Evolutionary conservation across 2,113 vertebrate genomes (phyloP), one percentile per base, ranked within the genome.

Genomic region (Spermophilus dauricus): DNA sequence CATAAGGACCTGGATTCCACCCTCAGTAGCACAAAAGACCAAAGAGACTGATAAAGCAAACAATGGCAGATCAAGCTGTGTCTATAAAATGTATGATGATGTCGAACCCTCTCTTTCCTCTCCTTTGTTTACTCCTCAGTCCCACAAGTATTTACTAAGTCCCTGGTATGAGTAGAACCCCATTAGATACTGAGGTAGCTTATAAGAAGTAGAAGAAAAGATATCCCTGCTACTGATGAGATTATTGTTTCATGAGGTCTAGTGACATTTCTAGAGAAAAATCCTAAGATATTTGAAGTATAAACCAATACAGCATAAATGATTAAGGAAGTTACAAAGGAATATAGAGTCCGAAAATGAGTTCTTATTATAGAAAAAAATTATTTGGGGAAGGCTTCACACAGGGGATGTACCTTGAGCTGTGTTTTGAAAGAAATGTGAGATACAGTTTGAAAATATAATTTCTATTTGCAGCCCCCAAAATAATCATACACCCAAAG

Each of bases 191-290:
- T 70, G 37, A 34, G 48, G 26, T 56, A 37, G 4, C 4, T 94
- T 63, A 3, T n/a, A 94, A n/a, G 13, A 81, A 63, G 58, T 67
- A 77, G 63, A 85, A 76, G 4, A 83, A 45, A 67, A 69, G 22
- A 24, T 69, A 63, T 13, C 48, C 53, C 51, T 81, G 42, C 75
- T 32, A 39, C 56, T 82, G n/a, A 75, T 73, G 32, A 88, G 56
- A 84, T 76, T 83, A 63, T 72, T 32, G 30, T n/a, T 63, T 65
- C 58, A 9, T 45, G 26, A 37, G 20, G 20, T 82, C 5, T 80
- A 78, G 63, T n/a, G 80, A 45, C 70, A 78, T 78, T 75, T 83
- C 89, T 80, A 80, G 20, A 91, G 30, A 84, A 95, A 89, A 95
- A 76, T 42, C 56, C 39, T 91, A 93, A 70, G 61, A 24, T 83